phyloP scores from a whole-genome alignment of 2,113 vertebrate species.

The Nyctereutes procyonoides region DNA sequence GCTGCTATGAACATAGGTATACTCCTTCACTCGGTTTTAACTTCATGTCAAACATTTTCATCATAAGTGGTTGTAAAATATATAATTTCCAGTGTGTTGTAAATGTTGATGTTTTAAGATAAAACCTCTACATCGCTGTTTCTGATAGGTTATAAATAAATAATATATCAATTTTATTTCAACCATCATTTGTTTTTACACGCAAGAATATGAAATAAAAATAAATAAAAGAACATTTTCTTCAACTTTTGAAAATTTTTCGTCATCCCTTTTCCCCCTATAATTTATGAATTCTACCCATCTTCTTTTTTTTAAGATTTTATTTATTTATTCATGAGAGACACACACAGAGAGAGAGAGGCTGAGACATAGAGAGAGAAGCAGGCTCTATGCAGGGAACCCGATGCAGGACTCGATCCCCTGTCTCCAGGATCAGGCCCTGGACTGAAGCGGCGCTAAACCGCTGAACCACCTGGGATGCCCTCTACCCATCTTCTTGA shows the following conservation, averaged over 20 bases:
- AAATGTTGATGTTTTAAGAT: not conserved
- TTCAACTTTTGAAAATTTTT: not conserved
- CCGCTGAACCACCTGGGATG: too few species aligned
- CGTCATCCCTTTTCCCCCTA: not conserved
- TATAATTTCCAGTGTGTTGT: not conserved
- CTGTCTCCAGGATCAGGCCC: too few species aligned
- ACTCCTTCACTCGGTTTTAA: not conserved
- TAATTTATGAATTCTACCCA: not conserved
- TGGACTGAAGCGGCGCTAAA: too few species aligned
- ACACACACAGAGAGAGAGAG: too few species aligned
- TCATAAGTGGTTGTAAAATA: not conserved
- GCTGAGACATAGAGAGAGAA: too few species aligned
- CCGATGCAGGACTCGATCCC: too few species aligned
- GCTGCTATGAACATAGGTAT: not conserved
- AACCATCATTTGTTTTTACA: not conserved
- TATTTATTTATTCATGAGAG: too few species aligned
- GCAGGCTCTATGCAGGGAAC: too few species aligned
- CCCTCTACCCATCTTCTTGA: not conserved
- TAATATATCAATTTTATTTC: not conserved
- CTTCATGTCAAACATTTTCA: not conserved
- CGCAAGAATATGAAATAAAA: not conserved
- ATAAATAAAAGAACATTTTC: not conserved
- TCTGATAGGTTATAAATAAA: not conserved
- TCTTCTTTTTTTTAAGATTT: not conserved
- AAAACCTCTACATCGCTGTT: not conserved